Base-by-base conservation (phyloP, 2,797 vertebrate species). In the Molothrus aeneus region DNA sequence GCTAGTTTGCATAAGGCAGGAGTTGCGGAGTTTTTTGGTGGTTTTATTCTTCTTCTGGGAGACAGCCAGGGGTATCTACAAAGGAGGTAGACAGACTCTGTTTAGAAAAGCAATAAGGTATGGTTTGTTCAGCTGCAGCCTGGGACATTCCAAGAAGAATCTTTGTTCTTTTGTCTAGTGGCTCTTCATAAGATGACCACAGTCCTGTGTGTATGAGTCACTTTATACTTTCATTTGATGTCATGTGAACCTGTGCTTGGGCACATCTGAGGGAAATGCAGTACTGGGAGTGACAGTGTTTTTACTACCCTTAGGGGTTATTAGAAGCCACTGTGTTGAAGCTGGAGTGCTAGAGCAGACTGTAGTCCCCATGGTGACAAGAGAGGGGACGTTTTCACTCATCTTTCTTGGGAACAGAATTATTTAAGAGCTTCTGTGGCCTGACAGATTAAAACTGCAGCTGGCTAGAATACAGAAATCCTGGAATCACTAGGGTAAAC, bases 341-440 rank as follows among this genome's bases (percentile, higher is more conserved):
- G 88, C 74, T 93, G 78, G 91, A 85, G 79, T 89, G 79, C 68
- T 89, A 36, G 22, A 94, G 88, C 64, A 95, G 81, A 82, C 79
- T 80, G 86, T 89, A 97, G 95, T 93, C 88, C 94, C 89, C 84
- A 69, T 89, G 91, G 89, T 90, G 93, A 92, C 81, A 65, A 89
- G 63, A 85, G 43, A 36, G 81, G 54, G 57, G 47, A 85, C 80
- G 31, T 66, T 92, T 80, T 88, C 36, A n/a, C 64, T 85, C 28
- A 9, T 79, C 66, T 82, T 81, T 54, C 45, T 91, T 80, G 78
- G 69, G 45, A 93, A 72, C 20, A 69, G 73, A 86, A 36, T 87
- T 79, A 84, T 56, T 79, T 68, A 90, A 75, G 73, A 83, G 56
- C 34, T 89, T 60, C 64, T 86, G 18, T 66, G n/a, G 42, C 53